Base-by-base conservation (phyloP, 1,140 invertebrate species). In the Sarcophaga peregrina region DNA sequence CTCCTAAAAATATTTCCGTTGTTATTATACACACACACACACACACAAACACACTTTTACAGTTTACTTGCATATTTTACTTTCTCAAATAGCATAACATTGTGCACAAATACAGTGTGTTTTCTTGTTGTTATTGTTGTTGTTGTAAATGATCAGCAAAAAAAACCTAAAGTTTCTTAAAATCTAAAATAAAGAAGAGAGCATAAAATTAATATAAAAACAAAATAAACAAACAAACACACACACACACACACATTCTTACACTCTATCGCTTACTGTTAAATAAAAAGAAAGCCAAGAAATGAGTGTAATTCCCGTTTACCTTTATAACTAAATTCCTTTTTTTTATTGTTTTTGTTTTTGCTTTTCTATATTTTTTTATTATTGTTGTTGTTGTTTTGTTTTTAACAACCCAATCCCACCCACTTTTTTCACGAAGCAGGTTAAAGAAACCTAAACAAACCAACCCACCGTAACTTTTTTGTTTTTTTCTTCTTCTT, bases 401-500 rank as follows among this genome's bases (percentile, higher is more conserved):
- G 45, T n/a, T 8, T 50, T 20, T 8, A 52, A 25, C 47, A 78
- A 78, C 75, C 75, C 75, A 78, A 78, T 50, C 80, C 80, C 80
- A 68, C 80, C 80, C 80, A 62, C 80, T 81, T 81, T 81, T 81
- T 45, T 25, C 25, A 15, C 45, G 52, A 13, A 76, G 10, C 74
- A 76, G 11, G 11, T 48, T 17, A 81, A 54, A 58, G 80, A 15
- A 68, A 37, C 58, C 81, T 73, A 82, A 72, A 73, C 81, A 82
- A 82, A 82, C 81, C 62, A 82, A 82, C 58, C 81, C 62, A 68
- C 52, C 54, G 8, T 15, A 20, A 48, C 15, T 82, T 76, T 15
- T 75, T 82, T 68, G 48, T 82, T 68, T 25, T 17, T 52, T 82
- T n/a, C n/a, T n/a, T n/a, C n/a, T n/a, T n/a, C n/a, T n/a, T n/a